Conservation (phyloP, 2,113 vertebrate species). For the Cyprinodon variegatus region DNA sequence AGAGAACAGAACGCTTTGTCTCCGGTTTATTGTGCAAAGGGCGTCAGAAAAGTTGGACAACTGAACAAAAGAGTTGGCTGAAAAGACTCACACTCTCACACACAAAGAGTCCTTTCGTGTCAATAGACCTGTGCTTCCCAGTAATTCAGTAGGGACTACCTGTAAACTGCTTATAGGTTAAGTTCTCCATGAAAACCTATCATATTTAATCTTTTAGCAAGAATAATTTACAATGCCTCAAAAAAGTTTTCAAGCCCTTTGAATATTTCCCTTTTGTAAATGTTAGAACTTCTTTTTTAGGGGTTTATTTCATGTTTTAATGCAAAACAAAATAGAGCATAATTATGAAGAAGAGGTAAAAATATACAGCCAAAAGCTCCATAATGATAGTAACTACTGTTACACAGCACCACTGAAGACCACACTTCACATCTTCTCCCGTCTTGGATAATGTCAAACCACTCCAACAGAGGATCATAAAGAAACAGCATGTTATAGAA, state of each 20-base stretch:
- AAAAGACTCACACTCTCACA: conserved; percentile 25
- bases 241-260: not conserved
- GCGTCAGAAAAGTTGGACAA: conserved; percentile 37
- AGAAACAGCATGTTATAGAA: too few relatives aligned
- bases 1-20: conserved; percentile 36
- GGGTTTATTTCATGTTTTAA: too few relatives aligned
- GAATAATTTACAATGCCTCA: not conserved
- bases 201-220: not conserved
- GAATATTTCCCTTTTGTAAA: not conserved
- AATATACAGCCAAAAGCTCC: too few relatives aligned
- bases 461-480: too few relatives aligned
- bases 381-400: too few relatives aligned
- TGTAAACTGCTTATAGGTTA: conserved; percentile 6
- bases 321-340: too few relatives aligned
- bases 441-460: too few relatives aligned
- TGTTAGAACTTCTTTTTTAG: too few relatives aligned
- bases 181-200: not conserved
- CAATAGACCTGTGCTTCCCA: conserved; percentile 57
- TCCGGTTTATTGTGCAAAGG: conserved; percentile 21
- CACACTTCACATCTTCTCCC: too few relatives aligned
- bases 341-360: too few relatives aligned
- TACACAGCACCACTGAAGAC: too few relatives aligned
- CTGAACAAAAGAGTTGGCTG: conserved; percentile 45
- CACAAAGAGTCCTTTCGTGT: conserved; percentile 45
- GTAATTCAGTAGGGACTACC: conserved; percentile 17